Conservation (phyloP, 2,888 invertebrate species). For the Petrolisthes cinctipes region DNA sequence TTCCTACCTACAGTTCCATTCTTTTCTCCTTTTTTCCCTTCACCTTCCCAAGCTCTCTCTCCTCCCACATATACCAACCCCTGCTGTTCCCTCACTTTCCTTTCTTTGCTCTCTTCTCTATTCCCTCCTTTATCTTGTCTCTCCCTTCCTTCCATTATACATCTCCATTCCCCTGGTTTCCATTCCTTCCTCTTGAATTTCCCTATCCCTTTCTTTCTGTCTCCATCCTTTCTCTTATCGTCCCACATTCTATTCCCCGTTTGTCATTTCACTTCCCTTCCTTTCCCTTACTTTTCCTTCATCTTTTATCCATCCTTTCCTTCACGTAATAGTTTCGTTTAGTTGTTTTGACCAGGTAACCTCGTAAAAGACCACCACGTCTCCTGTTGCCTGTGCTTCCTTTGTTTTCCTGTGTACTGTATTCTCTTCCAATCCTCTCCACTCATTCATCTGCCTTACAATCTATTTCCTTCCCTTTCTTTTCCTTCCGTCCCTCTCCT, state of each 20-base stretch:
- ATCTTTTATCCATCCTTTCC: background rate
- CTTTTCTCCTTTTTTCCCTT: background rate
- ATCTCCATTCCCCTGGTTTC: background rate
- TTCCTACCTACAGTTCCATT: background rate
- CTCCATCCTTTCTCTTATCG: background rate
- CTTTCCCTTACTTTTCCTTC: conserved; percentile 2
- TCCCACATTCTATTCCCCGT: background rate
- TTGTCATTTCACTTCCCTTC: conserved; percentile 23
- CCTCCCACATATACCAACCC: too few species aligned
- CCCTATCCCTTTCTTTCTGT: background rate
- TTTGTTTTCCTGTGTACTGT: too few species aligned
- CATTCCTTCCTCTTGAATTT: background rate
- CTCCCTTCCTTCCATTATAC: background rate
- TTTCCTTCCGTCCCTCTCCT: background rate
- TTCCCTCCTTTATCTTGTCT: background rate
- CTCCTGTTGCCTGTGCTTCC: background rate
- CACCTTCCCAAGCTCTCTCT: background rate
- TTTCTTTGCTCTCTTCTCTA: background rate
- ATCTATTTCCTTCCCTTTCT: background rate
- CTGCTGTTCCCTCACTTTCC: background rate
- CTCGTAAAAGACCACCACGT: background rate
- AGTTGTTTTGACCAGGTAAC: background rate
- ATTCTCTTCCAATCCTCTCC: too few species aligned
- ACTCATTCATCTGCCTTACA: too few species aligned
- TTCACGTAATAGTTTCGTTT: background rate